These are phyloP conservation scores for Drepana arcuata DNA, from an alignment of 1,140 invertebrate genomes.

Conservation along the genomic window DNA sequence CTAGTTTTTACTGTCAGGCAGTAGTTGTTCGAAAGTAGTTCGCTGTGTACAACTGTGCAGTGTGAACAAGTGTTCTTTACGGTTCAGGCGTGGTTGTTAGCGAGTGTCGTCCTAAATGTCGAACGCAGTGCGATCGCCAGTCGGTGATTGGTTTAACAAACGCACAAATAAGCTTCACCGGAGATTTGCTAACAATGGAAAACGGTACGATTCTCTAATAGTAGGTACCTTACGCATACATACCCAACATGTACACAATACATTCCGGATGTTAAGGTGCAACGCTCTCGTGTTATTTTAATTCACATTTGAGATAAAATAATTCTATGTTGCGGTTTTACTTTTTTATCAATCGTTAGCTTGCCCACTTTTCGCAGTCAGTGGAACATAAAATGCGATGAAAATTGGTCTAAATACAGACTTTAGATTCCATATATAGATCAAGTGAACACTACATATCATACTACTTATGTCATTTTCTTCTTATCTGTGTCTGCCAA, in stretches of 20 bases:
- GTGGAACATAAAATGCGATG: no score
- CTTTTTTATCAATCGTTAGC: slow-evolving; percentile 14
- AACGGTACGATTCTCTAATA: slow-evolving; percentile 36
- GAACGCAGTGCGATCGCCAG: slow-evolving; percentile 44
- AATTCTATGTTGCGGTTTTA: slow-evolving; percentile 4
- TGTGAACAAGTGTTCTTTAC: slow-evolving; percentile 30
- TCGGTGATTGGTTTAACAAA: slow-evolving; percentile 58
- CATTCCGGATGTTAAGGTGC: slow-evolving; percentile 5
- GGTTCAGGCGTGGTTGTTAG: slow-evolving; percentile 20
- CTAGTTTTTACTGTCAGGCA: slow-evolving; percentile 29
- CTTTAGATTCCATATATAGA: no score
- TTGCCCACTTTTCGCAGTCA: no score
- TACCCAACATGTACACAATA: slow-evolving; percentile 1
- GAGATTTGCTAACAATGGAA: slow-evolving; percentile 52
- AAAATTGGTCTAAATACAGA: no score
- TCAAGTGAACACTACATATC: no score
- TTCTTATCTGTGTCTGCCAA: no score
- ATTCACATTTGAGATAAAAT: not conserved
- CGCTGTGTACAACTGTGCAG: slow-evolving; percentile 23
- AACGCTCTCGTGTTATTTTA: slow-evolving; percentile 1
- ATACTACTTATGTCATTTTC: no score
- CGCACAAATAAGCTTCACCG: slow-evolving; percentile 44
- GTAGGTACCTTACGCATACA: slow-evolving; percentile 1
- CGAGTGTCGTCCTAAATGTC: slow-evolving; percentile 34
- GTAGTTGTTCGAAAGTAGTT: slow-evolving; percentile 41